Evolutionary conservation across 2,888 invertebrate species (phyloP).

Genomic region (Lottia gigantea): DNA sequence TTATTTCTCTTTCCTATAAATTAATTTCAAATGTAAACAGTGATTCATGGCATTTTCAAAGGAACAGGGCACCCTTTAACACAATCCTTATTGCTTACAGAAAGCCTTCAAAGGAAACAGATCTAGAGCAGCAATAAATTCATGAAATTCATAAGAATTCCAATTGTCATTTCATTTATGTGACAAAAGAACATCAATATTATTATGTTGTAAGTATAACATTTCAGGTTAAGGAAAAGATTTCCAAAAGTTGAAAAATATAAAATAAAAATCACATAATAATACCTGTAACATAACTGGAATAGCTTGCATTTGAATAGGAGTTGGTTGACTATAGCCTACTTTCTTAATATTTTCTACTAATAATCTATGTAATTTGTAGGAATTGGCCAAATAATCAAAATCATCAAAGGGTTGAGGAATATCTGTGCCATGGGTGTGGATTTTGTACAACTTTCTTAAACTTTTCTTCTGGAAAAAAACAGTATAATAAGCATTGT

Average conservation of each 20-base stretch:
- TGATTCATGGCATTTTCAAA: no score
- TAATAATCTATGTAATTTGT: conserved; percentile 74
- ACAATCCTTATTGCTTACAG: background rate
- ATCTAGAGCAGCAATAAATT: background rate
- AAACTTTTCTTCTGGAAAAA: conserved; percentile 76
- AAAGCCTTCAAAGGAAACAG: background rate
- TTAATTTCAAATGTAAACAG: background rate
- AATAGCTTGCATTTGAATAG: conserved; percentile 82
- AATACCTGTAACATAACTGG: conserved; percentile 80
- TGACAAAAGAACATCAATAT: no score
- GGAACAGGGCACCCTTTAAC: no score
- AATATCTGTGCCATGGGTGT: conserved; percentile 82
- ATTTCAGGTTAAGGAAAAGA: background rate
- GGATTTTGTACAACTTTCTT: conserved; percentile 82
- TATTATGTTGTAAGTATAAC: no score
- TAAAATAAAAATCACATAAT: background rate
- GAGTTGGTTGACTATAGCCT: conserved; percentile 60
- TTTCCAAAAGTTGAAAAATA: background rate
- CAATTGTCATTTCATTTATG: no score
- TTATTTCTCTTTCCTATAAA: conserved; percentile 77
- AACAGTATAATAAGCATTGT: background rate
- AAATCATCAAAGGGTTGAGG: conserved; percentile 82
- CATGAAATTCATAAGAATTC: no score
- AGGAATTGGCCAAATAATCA: conserved; percentile 71
- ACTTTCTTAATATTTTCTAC: conserved; percentile 76